Evolutionary conservation across 35 echinoderm and acorn worm species (phyloP), one percentile per base, ranked within the genome.

Genomic region (Lytechinus pictus): DNA sequence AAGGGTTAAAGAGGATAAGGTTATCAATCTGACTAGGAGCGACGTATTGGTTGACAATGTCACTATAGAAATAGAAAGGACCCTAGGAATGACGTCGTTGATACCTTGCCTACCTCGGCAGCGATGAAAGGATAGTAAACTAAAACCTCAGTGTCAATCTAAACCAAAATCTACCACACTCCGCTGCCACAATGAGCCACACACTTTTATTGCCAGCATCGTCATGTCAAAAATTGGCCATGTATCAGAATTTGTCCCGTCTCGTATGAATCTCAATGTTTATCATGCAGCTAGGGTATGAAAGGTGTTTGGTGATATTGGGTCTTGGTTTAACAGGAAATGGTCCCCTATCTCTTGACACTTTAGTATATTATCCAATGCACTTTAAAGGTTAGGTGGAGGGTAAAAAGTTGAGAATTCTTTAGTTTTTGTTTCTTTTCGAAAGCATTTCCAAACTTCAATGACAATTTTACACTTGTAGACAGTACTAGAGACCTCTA

Each of bases 101-200:
- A 79, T 79, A 79, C 19, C 21, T 24, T 79, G 66, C 16, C 66
- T 79, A 79, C 66, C 66, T 79, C 4, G n/a, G 66, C n/a, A 79
- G 66, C n/a, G 66, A 79, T 79, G 66, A 79, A 24, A 24, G 66
- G 66, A 79, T 79, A 79, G 66, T 24, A 79, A 79, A 79, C 66
- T 79, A 79, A 79, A 79, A 79, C 66, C 66, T 79, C 16, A 79
- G 21, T 79, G 66, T 79, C 66, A 79, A 79, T 79, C 66, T n/a
- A 79, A 79, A 79, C 66, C 21, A 24, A 6, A 79, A 79, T 79
- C 66, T 79, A 79, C 12, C 19, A 79, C 66, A 79, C 66, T 7
- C 16, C 7, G 21, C 66, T n/a, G 66, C n/a, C 66, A 7, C 8
- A 6, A 79, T 24, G 21, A 16, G 66, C 66, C 66, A 79, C 66